Base-by-base conservation (phyloP, 2,113 vertebrate species). In the Microcebus jonahi region DNA sequence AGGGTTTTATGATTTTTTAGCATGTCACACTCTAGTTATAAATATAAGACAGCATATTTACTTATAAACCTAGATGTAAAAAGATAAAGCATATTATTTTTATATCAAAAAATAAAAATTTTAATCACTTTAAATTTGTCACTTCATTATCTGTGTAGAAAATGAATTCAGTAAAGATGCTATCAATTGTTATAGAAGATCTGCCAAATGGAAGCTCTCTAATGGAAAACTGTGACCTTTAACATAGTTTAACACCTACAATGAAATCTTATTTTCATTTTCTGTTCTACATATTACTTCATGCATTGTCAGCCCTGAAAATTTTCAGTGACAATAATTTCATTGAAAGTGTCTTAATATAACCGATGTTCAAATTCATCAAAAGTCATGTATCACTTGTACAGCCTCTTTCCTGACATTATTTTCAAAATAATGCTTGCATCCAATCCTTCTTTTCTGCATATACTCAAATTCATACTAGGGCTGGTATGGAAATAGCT, bases 391-490 rank as follows among this genome's bases (percentile, higher is more conserved):
- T 97, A 97, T 98, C 94, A 97, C 83, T 93, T 97, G 57, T 96
- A 95, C 63, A 96, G 96, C 80, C 65, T 97, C 93, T 93, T 97
- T 91, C 70, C 95, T 97, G 73, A 88, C 87, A 98, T 97, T 94
- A 97, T 98, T 98, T 97, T 96, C 97, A 97, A 98, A 98, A 92
- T 95, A 96, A 79, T 98, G 29, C 96, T 98, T 94, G 86, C 57
- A 34, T 97, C 63, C 6, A 17, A 65, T 96, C 14, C 93, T 88
- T 97, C 77, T 73, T 97, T 97, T 97, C 97, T 97, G 21, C 29
- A 88, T 91, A 76, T 75, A 96, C 90, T 86, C 81, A 96, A 70
- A 97, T 96, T 98, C 97, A 96, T 96, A 94, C 82, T 97, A 96
- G 14, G 94, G 71, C 92, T 97, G 2, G 97, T 96, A 96, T 39